phyloP scores from a whole-genome alignment of 2,113 vertebrate species.

The Haemorhous mexicanus region DNA sequence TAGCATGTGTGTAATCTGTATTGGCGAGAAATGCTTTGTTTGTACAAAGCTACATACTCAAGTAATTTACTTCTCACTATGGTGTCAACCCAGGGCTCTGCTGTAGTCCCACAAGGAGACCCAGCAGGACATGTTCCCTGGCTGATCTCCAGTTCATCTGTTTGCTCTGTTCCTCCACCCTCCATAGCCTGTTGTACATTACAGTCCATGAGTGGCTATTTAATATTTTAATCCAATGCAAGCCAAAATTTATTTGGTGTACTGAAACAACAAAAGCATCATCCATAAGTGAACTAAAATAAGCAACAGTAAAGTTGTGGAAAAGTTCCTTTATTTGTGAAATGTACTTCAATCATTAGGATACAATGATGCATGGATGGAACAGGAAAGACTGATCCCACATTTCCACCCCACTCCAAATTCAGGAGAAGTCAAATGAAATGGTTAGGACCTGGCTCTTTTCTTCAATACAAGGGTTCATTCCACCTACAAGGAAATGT shows the following conservation, averaged over 20 bases:
- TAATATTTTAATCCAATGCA: not conserved
- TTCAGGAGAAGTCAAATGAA: not conserved
- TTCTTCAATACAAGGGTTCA: not conserved
- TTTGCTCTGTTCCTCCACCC: not conserved
- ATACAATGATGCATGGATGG: not conserved
- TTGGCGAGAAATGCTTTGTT: not conserved
- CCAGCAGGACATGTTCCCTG: not conserved
- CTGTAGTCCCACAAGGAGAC: slow-evolving; percentile 7
- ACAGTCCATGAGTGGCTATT: not conserved
- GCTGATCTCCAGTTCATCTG: slow-evolving; percentile 37
- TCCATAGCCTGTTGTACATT: not conserved
- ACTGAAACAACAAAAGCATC: not conserved
- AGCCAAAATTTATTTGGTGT: not conserved
- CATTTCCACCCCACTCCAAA: not conserved
- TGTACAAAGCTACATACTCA: not conserved
- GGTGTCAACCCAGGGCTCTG: not conserved
- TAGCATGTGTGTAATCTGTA: not conserved
- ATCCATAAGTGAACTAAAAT: not conserved
- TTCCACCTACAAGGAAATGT: not conserved
- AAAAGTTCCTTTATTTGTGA: not conserved
- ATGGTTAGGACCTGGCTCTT: not conserved
- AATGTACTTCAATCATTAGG: not conserved
- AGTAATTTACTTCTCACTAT: not conserved
- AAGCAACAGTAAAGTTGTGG: not conserved
- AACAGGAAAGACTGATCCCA: not conserved